phyloP scores from a whole-genome alignment of 2,888 invertebrate genomes.

The Polydrusus cervinus region DNA sequence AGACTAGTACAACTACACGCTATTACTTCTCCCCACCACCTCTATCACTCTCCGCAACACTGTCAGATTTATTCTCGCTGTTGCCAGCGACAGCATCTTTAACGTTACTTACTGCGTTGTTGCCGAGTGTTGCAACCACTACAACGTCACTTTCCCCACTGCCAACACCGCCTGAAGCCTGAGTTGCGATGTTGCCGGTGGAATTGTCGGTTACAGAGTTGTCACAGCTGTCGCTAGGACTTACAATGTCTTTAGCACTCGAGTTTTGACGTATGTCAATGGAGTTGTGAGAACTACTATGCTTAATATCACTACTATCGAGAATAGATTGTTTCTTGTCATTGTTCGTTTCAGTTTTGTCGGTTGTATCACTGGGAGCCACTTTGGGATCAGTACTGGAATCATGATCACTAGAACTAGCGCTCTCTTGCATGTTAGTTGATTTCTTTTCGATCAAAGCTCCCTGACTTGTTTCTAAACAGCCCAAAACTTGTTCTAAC shows the following conservation, averaged over 20 bases:
- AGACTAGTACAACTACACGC: constrained; percentile 28
- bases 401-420: background rate
- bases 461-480: background rate
- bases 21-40: constrained; percentile 30
- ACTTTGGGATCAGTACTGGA: background rate
- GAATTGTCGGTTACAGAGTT: background rate
- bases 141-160: background rate
- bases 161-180: too few species aligned
- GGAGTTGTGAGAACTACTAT: constrained; percentile 3
- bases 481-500: background rate
- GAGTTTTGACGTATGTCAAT: background rate
- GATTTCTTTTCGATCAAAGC: background rate
- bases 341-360: background rate
- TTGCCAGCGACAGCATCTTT: background rate
- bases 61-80: constrained; percentile 1
- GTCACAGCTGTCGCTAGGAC: background rate
- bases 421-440: background rate
- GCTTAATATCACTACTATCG: constrained; percentile 20
- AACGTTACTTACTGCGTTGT: background rate
- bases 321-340: background rate
- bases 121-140: background rate
- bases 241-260: background rate
- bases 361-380: constrained; percentile 14
- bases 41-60: constrained; percentile 14
- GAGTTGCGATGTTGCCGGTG: constrained; percentile 1